phyloP scores from a whole-genome alignment of 2,797 vertebrate species.

The Momotus momota region DNA sequence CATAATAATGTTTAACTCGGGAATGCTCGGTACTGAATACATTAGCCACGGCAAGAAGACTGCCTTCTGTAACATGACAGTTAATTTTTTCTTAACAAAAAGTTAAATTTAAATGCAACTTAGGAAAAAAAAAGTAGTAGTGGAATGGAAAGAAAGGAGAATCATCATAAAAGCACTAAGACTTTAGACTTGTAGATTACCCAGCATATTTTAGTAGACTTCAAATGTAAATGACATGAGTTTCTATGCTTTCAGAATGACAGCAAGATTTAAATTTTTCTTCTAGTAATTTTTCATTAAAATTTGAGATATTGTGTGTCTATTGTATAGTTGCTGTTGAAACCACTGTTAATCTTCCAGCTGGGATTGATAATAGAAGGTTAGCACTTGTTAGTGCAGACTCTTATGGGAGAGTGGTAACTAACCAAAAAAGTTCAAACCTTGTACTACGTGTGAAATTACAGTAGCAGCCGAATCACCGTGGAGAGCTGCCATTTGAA shows the following conservation, averaged over 20 bases:
- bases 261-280: not conserved
- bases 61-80: not conserved
- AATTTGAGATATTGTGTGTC: not conserved
- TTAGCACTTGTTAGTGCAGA: not conserved
- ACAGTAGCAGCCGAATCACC: not conserved
- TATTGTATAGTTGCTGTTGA: not conserved
- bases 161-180: not conserved
- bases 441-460: not conserved
- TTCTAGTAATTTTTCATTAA: not conserved
- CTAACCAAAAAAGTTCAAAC: not conserved
- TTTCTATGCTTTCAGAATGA: not conserved
- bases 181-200: not conserved
- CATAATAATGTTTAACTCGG: constrained; percentile 25
- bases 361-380: not conserved
- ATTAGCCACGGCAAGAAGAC: constrained; percentile 8
- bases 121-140: not conserved
- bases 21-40: constrained; percentile 7
- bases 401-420: not conserved
- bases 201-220: too few relatives aligned
- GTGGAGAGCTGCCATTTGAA: not conserved
- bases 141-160: not conserved
- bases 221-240: not conserved
- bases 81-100: not conserved
- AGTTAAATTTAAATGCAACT: constrained; percentile 31
- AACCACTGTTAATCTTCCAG: not conserved